Evolutionary conservation across 2,113 vertebrate species (phyloP), one percentile per base, ranked within the genome.

Genomic region (Macquaria ambigua): DNA sequence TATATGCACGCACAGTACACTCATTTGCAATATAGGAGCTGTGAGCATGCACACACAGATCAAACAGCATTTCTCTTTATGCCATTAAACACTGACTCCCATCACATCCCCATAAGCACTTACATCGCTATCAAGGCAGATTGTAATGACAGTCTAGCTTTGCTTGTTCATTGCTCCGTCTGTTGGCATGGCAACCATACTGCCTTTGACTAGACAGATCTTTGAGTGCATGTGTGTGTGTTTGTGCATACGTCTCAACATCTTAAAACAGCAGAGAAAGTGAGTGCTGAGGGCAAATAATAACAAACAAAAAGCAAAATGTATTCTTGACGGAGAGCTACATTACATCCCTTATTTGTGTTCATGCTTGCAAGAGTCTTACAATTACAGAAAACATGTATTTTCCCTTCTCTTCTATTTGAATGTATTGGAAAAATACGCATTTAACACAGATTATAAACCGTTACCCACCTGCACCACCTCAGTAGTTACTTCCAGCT

Each of bases 401-500:
- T 46, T 46, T 43, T 43, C 11, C 14, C 46, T 11, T 9, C 1
- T 23, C 20, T 37, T n/a, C 4, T 21, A 10, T 55, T 37, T 55
- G 4, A 20, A 21, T 14, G 41, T n/a, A 10, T 34, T 9, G 1
- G 28, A 31, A 28, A 75, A 37, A 16, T 16, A 16, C 48, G 25
- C 23, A n/a, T 41, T 43, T 34, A 34, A 48, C 10, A 18, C 43
- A 34, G 18, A 52, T 59, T 41, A 56, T 39, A 72, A 43, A 53
- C 18, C 3, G 21, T 37, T 39, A 66, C 82, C 92, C 95, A 99
- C 98, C 97, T 98, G 98, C 90, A 99, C 97, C 52, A 97, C 96
- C 95, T 99, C 98, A 28, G 98, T 98, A 37, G 96, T 96, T 86
- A 98, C 95, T 94, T 99, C 98, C 88, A 98, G 97, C 83, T 97